Base-by-base conservation (phyloP, 2,113 vertebrate species). In the Cyprinodon variegatus region DNA sequence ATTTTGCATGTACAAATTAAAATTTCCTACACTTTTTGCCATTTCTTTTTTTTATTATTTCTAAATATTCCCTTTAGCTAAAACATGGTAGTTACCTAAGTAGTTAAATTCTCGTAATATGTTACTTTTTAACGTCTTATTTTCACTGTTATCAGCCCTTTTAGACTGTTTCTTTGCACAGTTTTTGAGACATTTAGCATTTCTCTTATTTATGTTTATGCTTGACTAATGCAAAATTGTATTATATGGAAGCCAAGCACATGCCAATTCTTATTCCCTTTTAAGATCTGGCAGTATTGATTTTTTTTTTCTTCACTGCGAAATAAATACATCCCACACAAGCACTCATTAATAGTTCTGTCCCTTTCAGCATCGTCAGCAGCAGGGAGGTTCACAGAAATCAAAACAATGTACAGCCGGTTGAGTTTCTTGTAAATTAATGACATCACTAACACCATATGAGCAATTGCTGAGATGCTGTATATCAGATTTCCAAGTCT, bases 341-440 rank as follows among this genome's bases (percentile, higher is more conserved):
- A 83, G 77, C 57, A 62, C 78, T 41, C 41, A 11, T 83, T 78
- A 79, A 80, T 90, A 89, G 83, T 81, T 88, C 83, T 74, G 15
- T 3, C 74, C 76, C 22, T 83, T 76, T 87, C 66, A 69, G 65
- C 43, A 74, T 83, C 66, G 85, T 78, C 77, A 83, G 75, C n/a
- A 83, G 71, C 9, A 38, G 46, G 65, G 61, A 74, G 65, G 74
- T 85, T 83, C 65, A 69, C 62, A 14, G 45, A 76, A 83, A 77
- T 88, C 82, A 86, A 89, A 86, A 64, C 75, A 79, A 48, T 66
- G 63, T 91, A 79, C 53, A 79, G 82, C 67, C 75, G 36, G 62
- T 81, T 86, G 76, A 89, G 86, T 92, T 83, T 88, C 74, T 69
- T 83, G 83, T 6, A 72, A 83, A 91, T 91, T 91, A 83, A 84